phyloP scores from a whole-genome alignment of 1,140 invertebrate genomes.

The Neelides sp. region DNA sequence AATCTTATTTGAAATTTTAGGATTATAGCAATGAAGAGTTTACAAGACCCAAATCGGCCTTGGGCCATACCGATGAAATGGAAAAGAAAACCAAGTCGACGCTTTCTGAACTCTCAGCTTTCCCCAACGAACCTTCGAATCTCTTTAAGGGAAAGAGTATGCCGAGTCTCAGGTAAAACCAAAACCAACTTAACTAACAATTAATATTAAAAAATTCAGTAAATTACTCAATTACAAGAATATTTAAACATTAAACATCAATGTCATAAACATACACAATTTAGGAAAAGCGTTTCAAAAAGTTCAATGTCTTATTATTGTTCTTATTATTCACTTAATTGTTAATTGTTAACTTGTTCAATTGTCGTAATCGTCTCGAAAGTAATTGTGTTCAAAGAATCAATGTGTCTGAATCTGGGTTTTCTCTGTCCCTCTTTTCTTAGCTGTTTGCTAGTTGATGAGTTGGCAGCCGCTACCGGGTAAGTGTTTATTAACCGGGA shows the following conservation, averaged over 20 bases:
- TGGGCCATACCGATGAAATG: conserved; percentile 43
- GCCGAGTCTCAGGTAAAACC: conserved; percentile 73
- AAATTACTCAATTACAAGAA: background rate
- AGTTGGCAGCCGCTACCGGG: conserved; percentile 55
- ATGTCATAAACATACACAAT: background rate
- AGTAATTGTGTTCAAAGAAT: too few relatives aligned
- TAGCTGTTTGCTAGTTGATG: conserved; percentile 69
- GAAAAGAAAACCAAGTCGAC: conserved; percentile 37
- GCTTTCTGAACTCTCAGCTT: background rate
- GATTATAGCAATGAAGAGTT: conserved; percentile 38
- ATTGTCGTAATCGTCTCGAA: too few relatives aligned
- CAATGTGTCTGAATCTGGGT: conserved; percentile 37
- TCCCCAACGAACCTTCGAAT: conserved; percentile 23
- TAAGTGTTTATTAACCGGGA: too few relatives aligned
- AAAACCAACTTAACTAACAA: too few relatives aligned
- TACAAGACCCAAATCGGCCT: conserved; percentile 50
- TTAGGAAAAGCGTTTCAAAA: too few relatives aligned
- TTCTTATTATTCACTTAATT: too few relatives aligned
- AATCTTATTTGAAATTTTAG: too few relatives aligned
- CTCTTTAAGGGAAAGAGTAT: conserved; percentile 86
- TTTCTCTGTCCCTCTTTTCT: conserved; percentile 42
- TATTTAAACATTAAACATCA: background rate
- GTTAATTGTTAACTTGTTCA: too few relatives aligned
- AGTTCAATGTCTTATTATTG: too few relatives aligned
- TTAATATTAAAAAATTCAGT: too few relatives aligned